Conservation (phyloP, 1,140 invertebrate species). For the Aculops lycopersici region DNA sequence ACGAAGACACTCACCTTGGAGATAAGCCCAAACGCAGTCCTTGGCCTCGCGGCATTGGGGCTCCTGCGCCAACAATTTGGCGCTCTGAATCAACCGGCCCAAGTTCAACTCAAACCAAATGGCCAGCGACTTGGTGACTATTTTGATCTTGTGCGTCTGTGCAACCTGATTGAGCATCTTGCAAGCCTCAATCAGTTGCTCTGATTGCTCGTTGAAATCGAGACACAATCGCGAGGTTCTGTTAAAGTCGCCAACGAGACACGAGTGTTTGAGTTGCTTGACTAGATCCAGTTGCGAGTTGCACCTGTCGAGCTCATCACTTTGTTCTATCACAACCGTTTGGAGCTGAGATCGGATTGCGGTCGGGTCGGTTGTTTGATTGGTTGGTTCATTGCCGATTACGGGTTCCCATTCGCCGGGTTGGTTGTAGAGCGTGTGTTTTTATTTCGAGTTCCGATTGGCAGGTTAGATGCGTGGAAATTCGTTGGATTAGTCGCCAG, state of each 20-base stretch:
- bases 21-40: conserved; percentile 30
- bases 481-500: too few species aligned
- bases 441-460: too few species aligned
- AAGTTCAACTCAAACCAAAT: conserved; percentile 25
- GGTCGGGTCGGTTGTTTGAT: too few species aligned
- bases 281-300: conserved; percentile 35
- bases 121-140: conserved; percentile 36
- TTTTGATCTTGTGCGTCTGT: conserved; percentile 62
- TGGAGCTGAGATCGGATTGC: conserved; percentile 19
- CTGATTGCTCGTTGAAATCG: conserved; percentile 56
- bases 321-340: conserved; percentile 32
- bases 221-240: conserved; percentile 42
- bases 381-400: too few species aligned
- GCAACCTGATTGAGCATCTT: conserved; percentile 81
- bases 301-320: conserved; percentile 33
- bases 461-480: too few species aligned
- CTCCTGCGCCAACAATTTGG: conserved; percentile 57
- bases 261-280: conserved; percentile 35
- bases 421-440: too few species aligned
- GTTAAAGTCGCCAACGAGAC: conserved; percentile 39
- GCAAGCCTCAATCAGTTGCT: conserved; percentile 74
- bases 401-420: too few species aligned
- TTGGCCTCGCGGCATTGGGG: conserved; percentile 74
- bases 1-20: background rate
- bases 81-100: conserved; percentile 60